Conservation (phyloP, 64 coral and sea anemone species). For the Dendronephthya gigantea region DNA sequence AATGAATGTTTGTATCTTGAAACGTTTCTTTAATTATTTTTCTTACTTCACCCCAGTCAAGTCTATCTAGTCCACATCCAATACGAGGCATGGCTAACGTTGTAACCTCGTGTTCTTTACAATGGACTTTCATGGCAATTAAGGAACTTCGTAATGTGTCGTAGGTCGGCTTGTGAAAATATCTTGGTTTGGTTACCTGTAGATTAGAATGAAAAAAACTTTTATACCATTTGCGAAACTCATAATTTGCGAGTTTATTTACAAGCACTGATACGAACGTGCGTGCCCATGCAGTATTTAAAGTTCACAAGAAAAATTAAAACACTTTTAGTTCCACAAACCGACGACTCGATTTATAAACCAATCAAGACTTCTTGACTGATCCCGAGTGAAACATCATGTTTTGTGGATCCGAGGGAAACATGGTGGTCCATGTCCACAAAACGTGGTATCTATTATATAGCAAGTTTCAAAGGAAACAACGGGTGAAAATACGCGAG, state of each 20-base stretch:
- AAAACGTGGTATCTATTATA: no score
- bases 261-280: no score
- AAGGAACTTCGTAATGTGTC: slow-evolving; percentile 48
- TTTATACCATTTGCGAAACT: background rate
- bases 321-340: no score
- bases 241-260: background rate
- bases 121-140: slow-evolving; percentile 50
- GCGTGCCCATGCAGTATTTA: no score
- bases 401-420: no score
- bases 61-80: slow-evolving; percentile 73
- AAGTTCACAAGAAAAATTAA: no score
- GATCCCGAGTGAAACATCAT: no score
- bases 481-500: no score
- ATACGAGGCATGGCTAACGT: slow-evolving; percentile 80
- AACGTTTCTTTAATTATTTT: slow-evolving; percentile 53
- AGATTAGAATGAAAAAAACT: background rate
- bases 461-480: no score
- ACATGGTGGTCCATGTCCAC: no score
- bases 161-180: slow-evolving; percentile 74
- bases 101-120: slow-evolving; percentile 34
- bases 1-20: slow-evolving; percentile 40
- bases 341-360: no score
- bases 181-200: slow-evolving; percentile 72
- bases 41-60: slow-evolving; percentile 57
- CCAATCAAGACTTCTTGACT: no score